A percentile compares a stretch with the other conserved stretches of the same genome.
Evolutionary conservation across 1,140 invertebrate genomes (phyloP).

Genomic region (Reticulitermes speratus): DNA sequence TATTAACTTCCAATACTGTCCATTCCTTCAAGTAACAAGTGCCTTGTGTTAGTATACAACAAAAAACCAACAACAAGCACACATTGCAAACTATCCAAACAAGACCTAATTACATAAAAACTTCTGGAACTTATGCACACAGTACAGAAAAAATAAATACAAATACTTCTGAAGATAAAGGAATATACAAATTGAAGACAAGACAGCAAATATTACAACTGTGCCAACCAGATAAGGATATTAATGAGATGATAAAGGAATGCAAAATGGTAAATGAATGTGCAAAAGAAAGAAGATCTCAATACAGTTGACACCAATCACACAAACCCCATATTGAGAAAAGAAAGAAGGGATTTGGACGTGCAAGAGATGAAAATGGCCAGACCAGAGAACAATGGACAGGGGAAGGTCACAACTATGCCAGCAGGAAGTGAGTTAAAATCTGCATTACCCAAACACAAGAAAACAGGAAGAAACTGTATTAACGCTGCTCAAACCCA

Average conservation of each 20-base stretch:
- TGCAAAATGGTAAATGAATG: neutral
- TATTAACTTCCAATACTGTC: too few relatives aligned
- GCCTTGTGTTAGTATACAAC: neutral
- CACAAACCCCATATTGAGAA: neutral
- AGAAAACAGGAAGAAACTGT: constrained; percentile 1
- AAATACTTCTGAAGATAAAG: neutral
- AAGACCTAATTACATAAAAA: neutral
- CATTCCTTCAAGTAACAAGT: too few relatives aligned
- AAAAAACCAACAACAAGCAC: neutral
- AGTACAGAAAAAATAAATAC: neutral
- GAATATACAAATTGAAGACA: neutral
- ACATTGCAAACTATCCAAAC: neutral
- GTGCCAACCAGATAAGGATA: neutral
- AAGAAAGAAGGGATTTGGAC: neutral
- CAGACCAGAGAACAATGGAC: neutral
- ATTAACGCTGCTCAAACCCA: constrained; percentile 7
- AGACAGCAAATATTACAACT: neutral
- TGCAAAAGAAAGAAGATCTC: neutral
- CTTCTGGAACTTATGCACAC: neutral
- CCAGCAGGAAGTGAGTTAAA: constrained; percentile 18
- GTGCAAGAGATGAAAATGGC: neutral
- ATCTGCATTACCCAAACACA: neutral
- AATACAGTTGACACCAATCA: neutral
- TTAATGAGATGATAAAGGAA: neutral
- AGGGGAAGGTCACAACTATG: neutral